Percentiles rank a stretch among this genome's conserved stretches.
Conservation (phyloP, 2,888 invertebrate species). For the Gastracanthus pulcherrimus region DNA sequence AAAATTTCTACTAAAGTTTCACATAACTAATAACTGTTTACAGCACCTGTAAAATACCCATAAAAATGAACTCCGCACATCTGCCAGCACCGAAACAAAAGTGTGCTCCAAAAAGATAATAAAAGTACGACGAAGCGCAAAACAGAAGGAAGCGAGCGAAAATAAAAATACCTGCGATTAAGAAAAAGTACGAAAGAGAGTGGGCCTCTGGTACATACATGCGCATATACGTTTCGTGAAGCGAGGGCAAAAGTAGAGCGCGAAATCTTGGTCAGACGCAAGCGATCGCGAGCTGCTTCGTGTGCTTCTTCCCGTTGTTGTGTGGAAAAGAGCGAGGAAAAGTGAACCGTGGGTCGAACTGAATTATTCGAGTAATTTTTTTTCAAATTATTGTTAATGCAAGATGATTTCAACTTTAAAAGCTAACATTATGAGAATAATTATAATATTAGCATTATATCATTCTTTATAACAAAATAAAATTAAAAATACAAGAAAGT, state of each 20-base stretch:
- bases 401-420: too few species aligned
- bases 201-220: neutral
- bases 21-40: too few species aligned
- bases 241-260: slow-evolving; percentile 43
- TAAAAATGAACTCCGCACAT: neutral
- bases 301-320: neutral
- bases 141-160: neutral
- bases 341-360: neutral
- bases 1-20: too few species aligned
- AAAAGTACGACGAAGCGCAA: neutral
- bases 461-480: too few species aligned
- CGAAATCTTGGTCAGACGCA: slow-evolving; percentile 38
- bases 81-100: neutral
- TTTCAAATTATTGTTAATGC: too few species aligned
- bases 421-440: too few species aligned
- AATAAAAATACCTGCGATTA: neutral
- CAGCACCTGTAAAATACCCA: neutral
- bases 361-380: neutral
- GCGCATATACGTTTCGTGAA: neutral
- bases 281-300: neutral
- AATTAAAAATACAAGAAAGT: too few species aligned
- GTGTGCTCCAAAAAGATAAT: neutral
- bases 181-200: slow-evolving; percentile 20
- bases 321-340: neutral
- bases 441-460: too few species aligned